Conservation (phyloP, 2,797 vertebrate species). For the Girardinus metallicus region DNA sequence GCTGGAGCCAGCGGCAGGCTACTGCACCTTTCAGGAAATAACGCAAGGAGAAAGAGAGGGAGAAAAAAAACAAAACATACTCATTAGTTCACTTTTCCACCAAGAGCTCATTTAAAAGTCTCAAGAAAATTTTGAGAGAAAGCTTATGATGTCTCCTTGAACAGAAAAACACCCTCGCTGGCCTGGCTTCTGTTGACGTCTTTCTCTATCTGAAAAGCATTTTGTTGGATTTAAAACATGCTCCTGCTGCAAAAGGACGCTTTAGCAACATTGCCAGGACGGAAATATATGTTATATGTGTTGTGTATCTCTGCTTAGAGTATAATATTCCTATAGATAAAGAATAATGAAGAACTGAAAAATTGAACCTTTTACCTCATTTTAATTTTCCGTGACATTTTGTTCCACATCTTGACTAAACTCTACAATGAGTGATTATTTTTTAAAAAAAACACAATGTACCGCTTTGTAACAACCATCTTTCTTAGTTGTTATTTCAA, state of each 20-base stretch:
- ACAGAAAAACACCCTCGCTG: slow-evolving; percentile 22
- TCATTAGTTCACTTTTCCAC: slow-evolving; percentile 70
- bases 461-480: not conserved
- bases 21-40: slow-evolving; percentile 82
- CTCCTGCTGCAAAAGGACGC: not conserved
- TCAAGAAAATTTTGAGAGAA: slow-evolving; percentile 60
- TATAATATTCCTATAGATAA: not conserved
- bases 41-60: slow-evolving; percentile 57
- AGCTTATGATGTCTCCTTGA: slow-evolving; percentile 50
- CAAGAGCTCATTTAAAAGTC: slow-evolving; percentile 70
- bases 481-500: not conserved
- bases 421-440: not conserved
- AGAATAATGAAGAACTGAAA: not conserved
- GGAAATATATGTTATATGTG: not conserved
- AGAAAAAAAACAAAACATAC: slow-evolving; percentile 5
- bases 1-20: slow-evolving; percentile 74
- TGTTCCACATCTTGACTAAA: not conserved
- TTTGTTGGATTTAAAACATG: slow-evolving; percentile 27
- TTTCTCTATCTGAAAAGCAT: slow-evolving; percentile 15
- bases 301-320: not conserved
- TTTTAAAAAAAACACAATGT: not conserved
- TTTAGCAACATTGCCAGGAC: not conserved
- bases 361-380: not conserved
- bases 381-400: not conserved
- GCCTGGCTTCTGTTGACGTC: slow-evolving; percentile 2